These are phyloP conservation scores for Drosophila lacertosa DNA, from an alignment of 1,140 invertebrate species.

Conservation along the genomic window DNA sequence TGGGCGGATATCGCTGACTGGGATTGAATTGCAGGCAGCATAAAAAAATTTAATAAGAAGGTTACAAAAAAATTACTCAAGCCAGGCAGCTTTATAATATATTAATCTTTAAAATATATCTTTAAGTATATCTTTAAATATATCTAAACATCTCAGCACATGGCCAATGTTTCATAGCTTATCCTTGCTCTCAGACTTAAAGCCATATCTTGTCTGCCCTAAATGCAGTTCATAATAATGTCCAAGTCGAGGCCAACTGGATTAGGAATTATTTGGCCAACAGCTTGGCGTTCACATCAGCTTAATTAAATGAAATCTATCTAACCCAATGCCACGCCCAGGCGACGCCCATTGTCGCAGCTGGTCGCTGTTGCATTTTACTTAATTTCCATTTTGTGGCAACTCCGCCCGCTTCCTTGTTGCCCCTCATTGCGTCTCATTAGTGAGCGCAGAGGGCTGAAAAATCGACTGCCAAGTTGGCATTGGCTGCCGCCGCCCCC, in stretches of 20 bases:
- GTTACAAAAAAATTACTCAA: too few species aligned
- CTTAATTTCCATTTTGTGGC: conserved; percentile 69
- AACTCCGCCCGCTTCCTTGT: conserved; percentile 27
- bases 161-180: conserved; percentile 23
- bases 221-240: conserved; percentile 20
- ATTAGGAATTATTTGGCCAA: not conserved
- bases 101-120: too few species aligned
- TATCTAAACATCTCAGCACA: too few species aligned
- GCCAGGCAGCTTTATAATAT: too few species aligned
- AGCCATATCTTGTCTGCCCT: not conserved
- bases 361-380: conserved; percentile 54
- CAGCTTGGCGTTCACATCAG: conserved; percentile 24
- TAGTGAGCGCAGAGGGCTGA: conserved; percentile 26
- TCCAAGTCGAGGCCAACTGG: conserved; percentile 12
- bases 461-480: conserved; percentile 57
- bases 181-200: conserved; percentile 7
- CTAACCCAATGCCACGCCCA: conserved; percentile 33
- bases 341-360: conserved; percentile 27
- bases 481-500: not conserved
- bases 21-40: conserved; percentile 54
- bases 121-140: too few species aligned
- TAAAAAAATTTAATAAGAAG: too few species aligned
- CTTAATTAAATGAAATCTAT: conserved; percentile 69
- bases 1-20: conserved; percentile 29
- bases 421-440: conserved; percentile 63